Base-by-base conservation (phyloP, 2,113 vertebrate species). In the Hassar affinis region DNA sequence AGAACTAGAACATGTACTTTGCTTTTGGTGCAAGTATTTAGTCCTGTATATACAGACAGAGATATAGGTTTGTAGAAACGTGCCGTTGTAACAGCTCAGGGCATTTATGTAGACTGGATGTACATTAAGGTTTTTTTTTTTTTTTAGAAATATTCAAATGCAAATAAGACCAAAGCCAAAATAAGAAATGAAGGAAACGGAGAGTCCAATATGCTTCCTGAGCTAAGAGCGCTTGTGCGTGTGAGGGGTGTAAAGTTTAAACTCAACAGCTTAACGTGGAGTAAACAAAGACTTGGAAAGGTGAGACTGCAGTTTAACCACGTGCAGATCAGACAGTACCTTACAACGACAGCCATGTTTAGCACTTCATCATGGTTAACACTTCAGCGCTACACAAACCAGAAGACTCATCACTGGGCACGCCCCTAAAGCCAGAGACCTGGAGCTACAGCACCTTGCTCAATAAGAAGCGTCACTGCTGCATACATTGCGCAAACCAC, bases 131-230 rank as follows among this genome's bases (percentile, higher is more conserved):
- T n/a, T n/a, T n/a, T n/a, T n/a, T n/a, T n/a, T n/a, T n/a, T n/a
- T 30, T 74, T 45, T 75, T 6, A 80, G 52, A n/a, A 66, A 30
- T 52, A 66, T 49, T 86, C 30, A 74, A 47, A 79, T 49, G 66
- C 12, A 61, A 54, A 52, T 52, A 52, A 33, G 18, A 74, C n/a
- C 57, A 83, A 59, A 54, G 27, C 49, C 49, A 74, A 35, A 78
- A 56, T 61, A 78, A 64, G 68, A 78, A 59, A 42, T 22, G 12
- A 7, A 82, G 68, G 80, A 86, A 86, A 79, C 27, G 14, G 42
- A 82, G 38, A 35, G 0, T 38, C 45, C 25, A 56, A 64, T 56
- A 64, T 66, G 62, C 85, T 78, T 79, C 80, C 80, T 76, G 27
- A 11, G 11, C 51, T 77, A 68, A 18, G 33, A 38, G 33, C 2